Evolutionary conservation across 1,140 invertebrate species (phyloP).

Genomic region (Paraescarpia echinospica): DNA sequence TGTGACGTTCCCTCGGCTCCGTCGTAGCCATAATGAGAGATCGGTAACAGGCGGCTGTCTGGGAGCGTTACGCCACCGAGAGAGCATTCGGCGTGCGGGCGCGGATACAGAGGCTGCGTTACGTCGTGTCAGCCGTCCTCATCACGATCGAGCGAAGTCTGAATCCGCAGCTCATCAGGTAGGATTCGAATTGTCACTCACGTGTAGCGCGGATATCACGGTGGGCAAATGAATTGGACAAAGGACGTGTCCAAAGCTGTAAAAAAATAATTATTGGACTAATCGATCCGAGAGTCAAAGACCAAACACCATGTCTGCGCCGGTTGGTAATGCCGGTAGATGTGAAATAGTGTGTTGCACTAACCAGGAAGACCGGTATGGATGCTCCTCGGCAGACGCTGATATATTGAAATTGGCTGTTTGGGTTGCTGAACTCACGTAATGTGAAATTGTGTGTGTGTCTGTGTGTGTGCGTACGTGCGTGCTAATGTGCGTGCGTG

Average conservation of each 20-base stretch:
- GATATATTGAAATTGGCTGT: too few species aligned
- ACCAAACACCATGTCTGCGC: neutral
- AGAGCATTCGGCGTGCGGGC: neutral
- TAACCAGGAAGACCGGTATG: too few species aligned
- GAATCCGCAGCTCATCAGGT: neutral
- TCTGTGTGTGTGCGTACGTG: neutral
- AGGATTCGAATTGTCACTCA: neutral
- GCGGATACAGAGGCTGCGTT: neutral
- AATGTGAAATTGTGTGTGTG: neutral
- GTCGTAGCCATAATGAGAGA: neutral
- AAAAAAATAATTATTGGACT: neutral
- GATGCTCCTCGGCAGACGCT: too few species aligned
- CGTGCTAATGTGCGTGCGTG: neutral
- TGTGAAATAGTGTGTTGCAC: too few species aligned
- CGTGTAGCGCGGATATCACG: neutral
- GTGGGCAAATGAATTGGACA: neutral
- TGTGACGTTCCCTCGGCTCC: neutral
- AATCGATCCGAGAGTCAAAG: neutral
- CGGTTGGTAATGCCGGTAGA: neutral
- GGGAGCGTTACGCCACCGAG: neutral
- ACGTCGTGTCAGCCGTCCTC: neutral
- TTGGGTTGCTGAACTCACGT: neutral
- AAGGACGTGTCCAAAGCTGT: neutral
- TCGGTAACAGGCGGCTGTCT: neutral
- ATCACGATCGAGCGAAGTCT: neutral